These are phyloP conservation scores for Ceratitis capitata DNA, from an alignment of 1,140 invertebrate genomes.

Conservation along the genomic window DNA sequence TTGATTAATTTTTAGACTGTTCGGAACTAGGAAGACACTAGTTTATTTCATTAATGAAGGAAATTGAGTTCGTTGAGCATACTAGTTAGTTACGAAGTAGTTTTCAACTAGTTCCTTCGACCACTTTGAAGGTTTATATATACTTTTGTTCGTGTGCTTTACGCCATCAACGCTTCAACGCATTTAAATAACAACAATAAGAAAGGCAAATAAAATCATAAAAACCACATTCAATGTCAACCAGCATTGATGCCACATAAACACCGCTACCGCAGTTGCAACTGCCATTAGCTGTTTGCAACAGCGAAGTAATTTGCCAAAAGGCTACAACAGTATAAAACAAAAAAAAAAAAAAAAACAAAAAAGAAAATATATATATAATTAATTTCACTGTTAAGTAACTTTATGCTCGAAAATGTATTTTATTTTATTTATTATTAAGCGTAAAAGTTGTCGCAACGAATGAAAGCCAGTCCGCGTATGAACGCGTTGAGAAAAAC, in stretches of 20 bases:
- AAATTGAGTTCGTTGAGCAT: too few relatives aligned
- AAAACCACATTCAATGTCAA: conserved; percentile 30
- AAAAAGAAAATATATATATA: too few relatives aligned
- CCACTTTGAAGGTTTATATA: too few relatives aligned
- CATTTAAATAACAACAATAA: neutral
- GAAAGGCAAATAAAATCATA: neutral
- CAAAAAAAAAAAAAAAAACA: neutral
- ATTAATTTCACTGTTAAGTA: conserved; percentile 38
- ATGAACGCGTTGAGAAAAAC: neutral
- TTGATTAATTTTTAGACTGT: too few relatives aligned
- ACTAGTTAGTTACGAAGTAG: too few relatives aligned
- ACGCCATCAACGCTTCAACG: neutral
- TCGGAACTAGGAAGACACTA: too few relatives aligned
- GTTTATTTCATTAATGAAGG: too few relatives aligned
- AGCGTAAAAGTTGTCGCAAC: conserved; percentile 21
- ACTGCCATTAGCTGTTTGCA: neutral
- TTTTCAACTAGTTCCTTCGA: too few relatives aligned
- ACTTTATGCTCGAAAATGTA: neutral
- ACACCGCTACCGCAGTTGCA: neutral
- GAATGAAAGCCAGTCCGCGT: conserved; percentile 2
- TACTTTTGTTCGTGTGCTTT: neutral
- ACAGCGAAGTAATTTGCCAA: conserved; percentile 21
- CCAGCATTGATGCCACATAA: neutral
- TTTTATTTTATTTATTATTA: conserved; percentile 39
- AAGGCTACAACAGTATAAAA: neutral